Evolutionary conservation across 2,888 invertebrate genomes (phyloP), one percentile per base, ranked within the genome.

Genomic region (Copidosoma aretas): DNA sequence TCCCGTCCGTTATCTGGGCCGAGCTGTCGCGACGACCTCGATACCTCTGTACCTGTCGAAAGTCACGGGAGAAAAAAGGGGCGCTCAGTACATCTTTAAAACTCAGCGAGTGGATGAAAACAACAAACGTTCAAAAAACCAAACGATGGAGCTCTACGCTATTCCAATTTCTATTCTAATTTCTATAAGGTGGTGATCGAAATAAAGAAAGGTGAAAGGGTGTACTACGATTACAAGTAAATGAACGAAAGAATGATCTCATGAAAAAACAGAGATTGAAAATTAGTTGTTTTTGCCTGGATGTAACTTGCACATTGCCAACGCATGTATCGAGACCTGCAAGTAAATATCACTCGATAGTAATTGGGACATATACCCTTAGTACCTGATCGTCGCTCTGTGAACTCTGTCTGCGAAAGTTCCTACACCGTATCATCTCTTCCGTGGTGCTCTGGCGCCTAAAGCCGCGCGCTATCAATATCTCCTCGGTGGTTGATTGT

Each of bases 401-500:
- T 1, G 94, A 94, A 78, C 93, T 93, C 82, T 94, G 93, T 21
- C 95, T 88, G n/a, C 95, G 88, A 81, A 95, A 95, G 82, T 95
- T 95, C 43, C 95, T 87, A 80, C 95, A 95, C 14, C 95, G 88
- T 71, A 95, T 95, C 93, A 95, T 95, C 84, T 95, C 95, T 80
- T 95, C 95, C 0, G 94, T 95, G 12, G 95, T 95, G 4, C 93
- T 93, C 80, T 95, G 95, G 17, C 95, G 88, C 0, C 95, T 88
- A 82, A 95, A 95, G 1, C 95, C 95, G 65, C 94, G 89, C 0
- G 95, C 93, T 78, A 95, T 95, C 52, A 95, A 85, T 77, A 95
- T 95, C 84, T 95, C 95, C 82, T 95, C 94, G 0, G 95, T 95
- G 17, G 95, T 95, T 39, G 94, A 94, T 85, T 95, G 95, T 68